phyloP scores from a whole-genome alignment of 2,888 invertebrate species.

The Pristionchus japonicus region DNA sequence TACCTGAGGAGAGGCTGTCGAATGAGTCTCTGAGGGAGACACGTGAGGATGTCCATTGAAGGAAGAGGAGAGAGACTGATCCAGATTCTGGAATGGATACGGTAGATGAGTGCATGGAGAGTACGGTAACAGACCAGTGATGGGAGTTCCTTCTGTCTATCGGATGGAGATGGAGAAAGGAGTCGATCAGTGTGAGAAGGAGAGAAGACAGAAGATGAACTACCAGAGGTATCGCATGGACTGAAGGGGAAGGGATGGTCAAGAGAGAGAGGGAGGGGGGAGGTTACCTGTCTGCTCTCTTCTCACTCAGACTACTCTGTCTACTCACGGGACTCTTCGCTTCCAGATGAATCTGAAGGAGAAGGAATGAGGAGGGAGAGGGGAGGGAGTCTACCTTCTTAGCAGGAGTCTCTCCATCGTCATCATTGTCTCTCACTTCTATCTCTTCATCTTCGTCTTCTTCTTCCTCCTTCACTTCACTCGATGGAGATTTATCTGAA shows the following conservation, averaged over 20 bases:
- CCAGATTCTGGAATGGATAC: constrained; percentile 38
- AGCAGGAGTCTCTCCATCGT: constrained; percentile 15
- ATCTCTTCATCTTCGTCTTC: constrained; percentile 41
- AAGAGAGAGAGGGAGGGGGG: background rate
- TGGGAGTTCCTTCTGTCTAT: background rate
- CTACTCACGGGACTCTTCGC: constrained; percentile 23
- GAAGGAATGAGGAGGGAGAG: background rate
- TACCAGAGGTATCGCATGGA: constrained; percentile 9
- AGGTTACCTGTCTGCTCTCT: constrained; percentile 23
- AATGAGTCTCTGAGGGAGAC: constrained; percentile 49
- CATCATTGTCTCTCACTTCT: constrained; percentile 35
- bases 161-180: constrained; percentile 22
- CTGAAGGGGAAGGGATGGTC: background rate
- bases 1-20: constrained; percentile 49
- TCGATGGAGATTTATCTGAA: constrained; percentile 34
- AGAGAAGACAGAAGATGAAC: constrained; percentile 30
- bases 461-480: constrained; percentile 28
- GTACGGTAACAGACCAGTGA: background rate
- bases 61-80: background rate
- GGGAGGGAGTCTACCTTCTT: background rate
- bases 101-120: background rate
- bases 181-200: constrained; percentile 24
- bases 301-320: constrained; percentile 39
- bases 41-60: constrained; percentile 44
- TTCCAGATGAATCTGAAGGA: background rate